These are phyloP conservation scores for Pararge aegeria DNA, from an alignment of 1,140 invertebrate species.

Conservation along the genomic window DNA sequence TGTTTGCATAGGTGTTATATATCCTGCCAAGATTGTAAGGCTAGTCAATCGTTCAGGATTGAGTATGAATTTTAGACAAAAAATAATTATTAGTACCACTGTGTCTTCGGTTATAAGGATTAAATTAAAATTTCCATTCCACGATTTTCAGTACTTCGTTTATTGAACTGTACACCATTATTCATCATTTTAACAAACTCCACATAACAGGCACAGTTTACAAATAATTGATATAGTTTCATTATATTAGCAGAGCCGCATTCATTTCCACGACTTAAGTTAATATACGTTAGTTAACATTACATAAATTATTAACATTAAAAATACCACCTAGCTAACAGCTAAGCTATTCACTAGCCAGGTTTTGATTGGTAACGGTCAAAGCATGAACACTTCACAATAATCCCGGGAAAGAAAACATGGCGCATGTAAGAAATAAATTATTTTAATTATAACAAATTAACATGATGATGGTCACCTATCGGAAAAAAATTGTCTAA, in stretches of 20 bases:
- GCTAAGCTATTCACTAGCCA: conserved; percentile 26
- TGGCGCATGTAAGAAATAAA: conserved; percentile 62
- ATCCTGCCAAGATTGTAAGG: no score
- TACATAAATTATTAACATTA: conserved; percentile 40
- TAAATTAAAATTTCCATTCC: conserved; percentile 22
- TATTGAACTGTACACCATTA: conserved; percentile 74
- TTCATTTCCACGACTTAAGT: conserved; percentile 34
- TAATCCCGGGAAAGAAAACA: conserved; percentile 28
- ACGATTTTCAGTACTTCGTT: conserved; percentile 69
- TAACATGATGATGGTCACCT: conserved; percentile 69
- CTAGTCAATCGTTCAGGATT: no score
- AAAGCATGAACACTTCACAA: conserved; percentile 22
- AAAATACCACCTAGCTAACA: conserved; percentile 42
- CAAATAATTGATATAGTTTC: conserved; percentile 26
- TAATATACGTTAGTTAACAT: conserved; percentile 38
- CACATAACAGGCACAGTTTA: conserved; percentile 60
- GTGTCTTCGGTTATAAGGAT: no score
- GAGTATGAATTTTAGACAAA: no score
- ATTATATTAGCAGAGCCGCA: conserved; percentile 50
- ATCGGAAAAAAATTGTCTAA: conserved; percentile 76
- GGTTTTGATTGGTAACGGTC: conserved; percentile 26
- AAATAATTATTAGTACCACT: no score
- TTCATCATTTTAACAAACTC: conserved; percentile 61
- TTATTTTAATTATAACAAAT: conserved; percentile 75
- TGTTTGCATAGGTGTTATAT: no score